Evolutionary conservation across 1,140 invertebrate genomes (phyloP).

Genomic region (Bathynomus jamesi): DNA sequence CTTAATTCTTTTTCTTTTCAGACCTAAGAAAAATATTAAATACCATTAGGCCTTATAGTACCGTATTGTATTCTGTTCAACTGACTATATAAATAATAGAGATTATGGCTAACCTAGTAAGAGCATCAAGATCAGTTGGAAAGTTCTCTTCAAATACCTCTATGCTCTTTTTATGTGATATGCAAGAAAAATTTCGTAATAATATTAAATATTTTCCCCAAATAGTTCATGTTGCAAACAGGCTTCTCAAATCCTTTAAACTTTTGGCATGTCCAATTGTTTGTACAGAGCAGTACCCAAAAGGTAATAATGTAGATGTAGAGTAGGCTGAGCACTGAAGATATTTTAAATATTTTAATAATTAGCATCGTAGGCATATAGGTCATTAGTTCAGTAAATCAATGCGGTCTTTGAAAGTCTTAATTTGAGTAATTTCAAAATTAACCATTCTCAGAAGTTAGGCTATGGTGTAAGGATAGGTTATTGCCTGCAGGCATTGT

Average conservation of each 20-base stretch:
- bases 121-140: constrained; percentile 36
- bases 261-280: constrained; percentile 54
- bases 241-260: constrained; percentile 51
- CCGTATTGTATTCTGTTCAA: no score
- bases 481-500: no score
- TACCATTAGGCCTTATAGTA: no score
- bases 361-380: no score
- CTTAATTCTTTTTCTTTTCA: no score
- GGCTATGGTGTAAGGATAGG: no score
- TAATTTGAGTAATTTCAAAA: no score
- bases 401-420: no score
- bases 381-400: no score
- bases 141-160: constrained; percentile 45
- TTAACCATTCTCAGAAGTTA: no score
- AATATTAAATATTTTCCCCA: constrained; percentile 55
- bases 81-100: no score
- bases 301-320: constrained; percentile 46
- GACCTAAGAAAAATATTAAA: no score
- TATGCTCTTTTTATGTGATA: constrained; percentile 56
- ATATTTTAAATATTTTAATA: background rate
- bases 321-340: background rate
- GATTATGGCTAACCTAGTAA: constrained; percentile 4
- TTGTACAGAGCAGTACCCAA: constrained; percentile 61
- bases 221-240: constrained; percentile 49
- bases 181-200: constrained; percentile 58